Evolutionary conservation across 2,888 invertebrate genomes (phyloP).

Genomic region (Elegia similella): DNA sequence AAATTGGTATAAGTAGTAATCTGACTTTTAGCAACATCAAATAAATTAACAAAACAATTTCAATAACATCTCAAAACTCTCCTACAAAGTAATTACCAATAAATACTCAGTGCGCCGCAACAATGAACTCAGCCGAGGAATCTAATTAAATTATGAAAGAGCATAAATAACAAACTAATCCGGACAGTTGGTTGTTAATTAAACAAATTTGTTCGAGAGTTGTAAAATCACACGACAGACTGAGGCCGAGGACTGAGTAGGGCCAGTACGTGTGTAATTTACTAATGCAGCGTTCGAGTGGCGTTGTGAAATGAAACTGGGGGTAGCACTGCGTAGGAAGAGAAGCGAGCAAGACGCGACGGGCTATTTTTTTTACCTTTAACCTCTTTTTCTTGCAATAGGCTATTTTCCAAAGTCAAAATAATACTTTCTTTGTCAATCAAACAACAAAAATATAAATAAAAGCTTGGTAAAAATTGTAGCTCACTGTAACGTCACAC

Average conservation of each 20-base stretch:
- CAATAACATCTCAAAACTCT: background rate
- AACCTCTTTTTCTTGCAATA: too few species aligned
- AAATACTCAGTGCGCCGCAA: background rate
- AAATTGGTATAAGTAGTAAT: too few species aligned
- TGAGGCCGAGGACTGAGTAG: conserved; percentile 42
- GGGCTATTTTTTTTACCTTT: too few species aligned
- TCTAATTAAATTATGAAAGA: conserved; percentile 4
- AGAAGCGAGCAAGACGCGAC: background rate
- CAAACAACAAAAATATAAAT: too few species aligned
- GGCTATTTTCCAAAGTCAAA: too few species aligned
- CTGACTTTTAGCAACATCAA: background rate
- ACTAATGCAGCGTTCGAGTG: conserved; percentile 70
- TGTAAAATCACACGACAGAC: conserved; percentile 71
- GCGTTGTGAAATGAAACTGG: background rate
- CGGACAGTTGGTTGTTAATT: conserved; percentile 48
- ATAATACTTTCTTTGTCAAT: too few species aligned
- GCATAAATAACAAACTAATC: conserved; percentile 35
- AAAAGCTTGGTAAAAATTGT: too few species aligned
- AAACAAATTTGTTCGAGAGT: conserved; percentile 66
- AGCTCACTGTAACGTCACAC: too few species aligned
- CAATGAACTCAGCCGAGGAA: background rate
- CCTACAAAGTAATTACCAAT: background rate
- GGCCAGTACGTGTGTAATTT: conserved; percentile 76
- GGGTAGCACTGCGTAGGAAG: background rate
- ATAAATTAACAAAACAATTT: background rate